Conservation (phyloP, 1,140 invertebrate species). For the Potamilus streckersoni region DNA sequence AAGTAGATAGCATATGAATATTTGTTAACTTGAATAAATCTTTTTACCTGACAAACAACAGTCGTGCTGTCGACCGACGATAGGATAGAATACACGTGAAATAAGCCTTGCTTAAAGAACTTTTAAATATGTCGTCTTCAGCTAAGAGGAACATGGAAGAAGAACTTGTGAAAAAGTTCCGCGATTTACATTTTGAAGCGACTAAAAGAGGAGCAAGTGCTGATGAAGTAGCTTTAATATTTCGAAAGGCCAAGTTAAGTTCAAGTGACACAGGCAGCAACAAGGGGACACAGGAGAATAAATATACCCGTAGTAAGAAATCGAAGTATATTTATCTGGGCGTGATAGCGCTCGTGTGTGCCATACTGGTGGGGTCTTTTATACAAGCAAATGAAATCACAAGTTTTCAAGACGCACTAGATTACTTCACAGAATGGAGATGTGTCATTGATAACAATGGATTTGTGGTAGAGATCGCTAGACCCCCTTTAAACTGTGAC, state of each 20-base stretch:
- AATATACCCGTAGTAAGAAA: too few species aligned
- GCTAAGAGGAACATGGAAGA: background rate
- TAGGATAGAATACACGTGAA: too few species aligned
- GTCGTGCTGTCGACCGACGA: too few species aligned
- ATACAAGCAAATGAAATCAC: background rate
- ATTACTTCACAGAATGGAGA: conserved; percentile 42
- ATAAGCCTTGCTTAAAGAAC: too few species aligned
- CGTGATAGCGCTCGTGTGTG: background rate
- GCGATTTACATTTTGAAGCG: conserved; percentile 5
- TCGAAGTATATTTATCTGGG: background rate
- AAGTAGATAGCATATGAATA: too few species aligned
- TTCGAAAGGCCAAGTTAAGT: background rate
- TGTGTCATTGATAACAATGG: conserved; percentile 86
- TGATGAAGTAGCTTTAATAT: background rate
- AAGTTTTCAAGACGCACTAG: background rate
- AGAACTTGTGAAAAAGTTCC: conserved; percentile 7
- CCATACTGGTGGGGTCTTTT: background rate
- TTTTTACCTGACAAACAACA: too few species aligned
- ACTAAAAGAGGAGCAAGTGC: background rate
- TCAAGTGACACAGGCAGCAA: too few species aligned
- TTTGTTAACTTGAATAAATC: too few species aligned
- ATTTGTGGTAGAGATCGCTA: conserved; percentile 85
- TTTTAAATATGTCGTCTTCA: too few species aligned
- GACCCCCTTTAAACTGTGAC: conserved; percentile 83
- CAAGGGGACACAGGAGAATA: too few species aligned